phyloP scores from a whole-genome alignment of 1,140 invertebrate species.

The Conopomorpha cramerella region DNA sequence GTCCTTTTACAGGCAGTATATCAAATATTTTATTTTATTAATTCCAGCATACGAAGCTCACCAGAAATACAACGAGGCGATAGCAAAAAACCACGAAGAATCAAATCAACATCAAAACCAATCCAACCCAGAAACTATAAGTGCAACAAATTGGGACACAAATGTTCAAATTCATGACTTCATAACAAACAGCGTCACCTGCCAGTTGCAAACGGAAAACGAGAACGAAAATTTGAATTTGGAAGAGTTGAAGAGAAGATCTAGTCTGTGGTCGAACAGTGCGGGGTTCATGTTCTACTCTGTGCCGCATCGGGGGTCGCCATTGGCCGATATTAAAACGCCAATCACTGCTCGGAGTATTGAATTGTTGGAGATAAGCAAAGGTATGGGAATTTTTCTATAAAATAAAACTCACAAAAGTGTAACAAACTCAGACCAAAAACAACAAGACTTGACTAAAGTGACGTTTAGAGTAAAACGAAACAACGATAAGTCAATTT shows the following conservation, averaged over 20 bases:
- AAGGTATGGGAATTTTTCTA: slow-evolving; percentile 53
- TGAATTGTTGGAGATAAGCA: slow-evolving; percentile 67
- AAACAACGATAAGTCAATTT: too few relatives aligned
- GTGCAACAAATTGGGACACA: slow-evolving; percentile 1
- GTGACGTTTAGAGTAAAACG: too few relatives aligned
- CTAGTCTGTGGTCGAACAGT: slow-evolving; percentile 55
- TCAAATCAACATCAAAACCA: too few relatives aligned
- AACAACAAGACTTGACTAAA: too few relatives aligned
- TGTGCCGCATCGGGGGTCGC: slow-evolving; percentile 73
- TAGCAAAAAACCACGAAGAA: slow-evolving; percentile 6
- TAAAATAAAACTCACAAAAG: too few relatives aligned
- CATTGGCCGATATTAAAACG: slow-evolving; percentile 69
- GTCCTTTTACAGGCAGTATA: too few relatives aligned
- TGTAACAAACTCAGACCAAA: too few relatives aligned
- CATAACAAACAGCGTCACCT: too few relatives aligned
- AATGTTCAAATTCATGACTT: too few relatives aligned
- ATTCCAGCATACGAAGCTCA: slow-evolving; percentile 34
- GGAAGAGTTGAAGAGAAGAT: slow-evolving; percentile 4
- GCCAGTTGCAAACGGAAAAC: too few relatives aligned
- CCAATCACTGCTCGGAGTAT: slow-evolving; percentile 62
- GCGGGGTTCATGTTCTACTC: slow-evolving; percentile 73
- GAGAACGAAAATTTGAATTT: too few relatives aligned
- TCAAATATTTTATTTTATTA: too few relatives aligned
- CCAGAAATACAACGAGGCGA: slow-evolving; percentile 10
- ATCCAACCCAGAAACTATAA: slow-evolving; percentile 4